Conservation (phyloP, 2,113 vertebrate species). For the Phalacrocorax brasilianus region DNA sequence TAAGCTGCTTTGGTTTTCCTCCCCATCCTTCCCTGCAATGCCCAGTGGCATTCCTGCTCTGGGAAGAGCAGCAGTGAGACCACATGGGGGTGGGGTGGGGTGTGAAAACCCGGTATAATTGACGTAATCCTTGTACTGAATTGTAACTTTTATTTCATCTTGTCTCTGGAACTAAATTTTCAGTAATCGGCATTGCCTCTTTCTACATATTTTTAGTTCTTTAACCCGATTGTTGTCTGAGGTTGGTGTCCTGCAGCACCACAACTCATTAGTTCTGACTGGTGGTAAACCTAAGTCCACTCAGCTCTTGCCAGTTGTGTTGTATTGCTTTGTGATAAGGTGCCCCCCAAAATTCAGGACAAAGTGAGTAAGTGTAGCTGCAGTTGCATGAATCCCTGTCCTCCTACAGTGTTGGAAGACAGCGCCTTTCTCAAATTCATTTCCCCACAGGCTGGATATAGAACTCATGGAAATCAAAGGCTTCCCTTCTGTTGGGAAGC, state of each 20-base stretch:
- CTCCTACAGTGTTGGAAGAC: neutral
- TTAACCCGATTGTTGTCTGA: neutral
- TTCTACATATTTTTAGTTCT: neutral
- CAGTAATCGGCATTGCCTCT: neutral
- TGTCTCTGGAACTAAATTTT: neutral
- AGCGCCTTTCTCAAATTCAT: neutral
- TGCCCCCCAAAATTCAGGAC: neutral
- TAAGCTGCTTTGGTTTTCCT: neutral
- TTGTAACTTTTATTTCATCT: neutral
- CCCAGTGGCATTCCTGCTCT: neutral
- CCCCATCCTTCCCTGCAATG: neutral
- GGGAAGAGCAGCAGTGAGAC: neutral
- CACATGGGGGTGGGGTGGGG: too few relatives aligned
- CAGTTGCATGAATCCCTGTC: neutral
- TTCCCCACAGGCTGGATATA: neutral
- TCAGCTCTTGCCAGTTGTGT: neutral
- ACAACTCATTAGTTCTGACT: accelerated
- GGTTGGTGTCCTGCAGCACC: neutral
- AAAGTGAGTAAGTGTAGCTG: neutral
- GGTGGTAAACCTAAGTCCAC: accelerated
- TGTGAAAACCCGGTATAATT: neutral
- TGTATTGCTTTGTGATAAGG: neutral
- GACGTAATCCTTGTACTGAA: neutral
- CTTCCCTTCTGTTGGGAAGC: neutral
- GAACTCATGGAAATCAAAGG: neutral